phyloP scores from a whole-genome alignment of 2,797 vertebrate species.

The Hipposideros larvatus region DNA sequence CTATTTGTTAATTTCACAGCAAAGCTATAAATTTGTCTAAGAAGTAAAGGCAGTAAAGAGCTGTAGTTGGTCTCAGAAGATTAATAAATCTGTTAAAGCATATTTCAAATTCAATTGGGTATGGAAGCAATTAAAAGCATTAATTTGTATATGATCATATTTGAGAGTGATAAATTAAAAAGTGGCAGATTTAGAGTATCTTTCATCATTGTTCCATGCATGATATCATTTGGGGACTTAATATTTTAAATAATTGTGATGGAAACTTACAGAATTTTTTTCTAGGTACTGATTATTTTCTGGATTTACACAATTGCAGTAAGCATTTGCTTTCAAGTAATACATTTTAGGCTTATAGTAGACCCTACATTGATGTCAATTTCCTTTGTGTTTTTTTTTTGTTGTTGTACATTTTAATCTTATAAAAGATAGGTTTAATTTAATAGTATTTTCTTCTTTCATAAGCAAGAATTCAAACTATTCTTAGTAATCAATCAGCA shows the following conservation, averaged over 20 bases:
- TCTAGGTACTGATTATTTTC: conserved; percentile 28
- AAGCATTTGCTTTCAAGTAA: background rate
- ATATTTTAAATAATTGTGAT: background rate
- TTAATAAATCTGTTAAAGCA: conserved; percentile 54
- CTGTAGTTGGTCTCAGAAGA: conserved; percentile 31
- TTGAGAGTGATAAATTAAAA: conserved; percentile 58
- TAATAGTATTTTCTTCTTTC: background rate
- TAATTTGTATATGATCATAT: conserved; percentile 60
- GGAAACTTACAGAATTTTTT: background rate
- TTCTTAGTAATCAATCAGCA: background rate
- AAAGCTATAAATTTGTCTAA: conserved; percentile 67
- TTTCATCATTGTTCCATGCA: conserved; percentile 4
- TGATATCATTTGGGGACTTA: conserved; percentile 3
- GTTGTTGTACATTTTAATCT: background rate
- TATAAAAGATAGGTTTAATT: background rate
- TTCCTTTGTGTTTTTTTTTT: background rate
- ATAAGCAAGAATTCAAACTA: background rate
- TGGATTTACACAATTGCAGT: background rate
- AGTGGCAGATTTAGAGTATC: background rate
- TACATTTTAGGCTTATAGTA: background rate
- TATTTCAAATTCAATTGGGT: conserved; percentile 64
- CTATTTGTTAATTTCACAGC: conserved; percentile 72
- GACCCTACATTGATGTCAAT: background rate
- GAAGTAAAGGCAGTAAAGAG: conserved; percentile 33
- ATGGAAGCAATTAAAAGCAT: conserved; percentile 61